phyloP scores from a whole-genome alignment of 2,888 invertebrate species.

The Campoletis raptor region DNA sequence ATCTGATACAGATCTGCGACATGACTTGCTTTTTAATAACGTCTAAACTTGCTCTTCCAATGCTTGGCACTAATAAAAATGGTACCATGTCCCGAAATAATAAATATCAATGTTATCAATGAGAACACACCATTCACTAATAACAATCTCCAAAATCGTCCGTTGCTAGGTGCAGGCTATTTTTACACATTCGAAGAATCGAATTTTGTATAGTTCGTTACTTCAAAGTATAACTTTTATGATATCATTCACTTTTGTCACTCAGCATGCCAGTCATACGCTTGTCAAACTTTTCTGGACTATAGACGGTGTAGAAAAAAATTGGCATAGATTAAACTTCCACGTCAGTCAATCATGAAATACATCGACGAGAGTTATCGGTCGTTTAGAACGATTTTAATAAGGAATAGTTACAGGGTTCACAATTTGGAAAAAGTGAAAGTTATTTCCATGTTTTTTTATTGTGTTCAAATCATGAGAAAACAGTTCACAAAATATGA shows the following conservation, averaged over 20 bases:
- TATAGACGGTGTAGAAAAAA: neutral
- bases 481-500: neutral
- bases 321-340: neutral
- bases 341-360: neutral
- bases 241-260: neutral
- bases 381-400: no score
- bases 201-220: constrained; percentile 27
- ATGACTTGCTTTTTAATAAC: no score
- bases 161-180: neutral
- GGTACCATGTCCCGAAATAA: no score
- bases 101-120: no score
- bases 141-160: neutral
- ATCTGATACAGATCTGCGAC: no score
- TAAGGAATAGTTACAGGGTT: no score
- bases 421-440: no score
- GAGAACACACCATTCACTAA: neutral
- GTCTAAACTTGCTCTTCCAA: no score
- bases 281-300: neutral
- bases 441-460: no score
- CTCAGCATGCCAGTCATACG: neutral
- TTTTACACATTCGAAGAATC: constrained; percentile 25
- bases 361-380: neutral
- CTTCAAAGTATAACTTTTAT: neutral
- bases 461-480: neutral
- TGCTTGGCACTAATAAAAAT: no score